Conservation (phyloP, 2,113 vertebrate genomes). For the Rhea pennata region DNA sequence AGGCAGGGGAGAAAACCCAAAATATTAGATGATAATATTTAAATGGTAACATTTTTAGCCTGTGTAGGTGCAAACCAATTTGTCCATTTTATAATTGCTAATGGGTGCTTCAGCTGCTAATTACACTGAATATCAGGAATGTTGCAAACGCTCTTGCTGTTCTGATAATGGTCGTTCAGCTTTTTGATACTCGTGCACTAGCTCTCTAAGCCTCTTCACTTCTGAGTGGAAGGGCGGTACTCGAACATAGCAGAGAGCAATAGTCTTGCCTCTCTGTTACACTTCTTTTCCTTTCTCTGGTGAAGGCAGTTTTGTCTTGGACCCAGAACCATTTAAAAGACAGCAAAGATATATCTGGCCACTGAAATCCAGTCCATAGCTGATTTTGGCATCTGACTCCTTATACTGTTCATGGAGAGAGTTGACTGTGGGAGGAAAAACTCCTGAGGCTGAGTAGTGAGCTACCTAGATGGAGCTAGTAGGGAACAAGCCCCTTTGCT, state of each 20-base stretch:
- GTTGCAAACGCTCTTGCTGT: slow-evolving; percentile 41
- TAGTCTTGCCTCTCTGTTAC: background rate
- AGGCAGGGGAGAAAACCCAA: fast-evolving
- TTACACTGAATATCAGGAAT: slow-evolving; percentile 80
- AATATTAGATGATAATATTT: background rate
- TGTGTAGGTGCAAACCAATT: slow-evolving; percentile 78
- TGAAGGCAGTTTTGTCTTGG: background rate
- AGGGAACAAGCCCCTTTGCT: background rate
- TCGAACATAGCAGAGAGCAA: background rate
- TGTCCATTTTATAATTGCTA: slow-evolving; percentile 84
- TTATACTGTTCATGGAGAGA: background rate
- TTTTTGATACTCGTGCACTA: background rate
- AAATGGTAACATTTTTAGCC: slow-evolving; percentile 63
- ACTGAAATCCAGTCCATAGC: background rate
- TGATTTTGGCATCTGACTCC: background rate
- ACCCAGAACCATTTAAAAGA: background rate
- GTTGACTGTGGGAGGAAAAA: background rate
- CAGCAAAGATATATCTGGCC: background rate
- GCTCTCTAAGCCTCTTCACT: background rate
- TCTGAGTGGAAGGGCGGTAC: background rate
- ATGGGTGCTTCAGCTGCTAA: slow-evolving; percentile 85
- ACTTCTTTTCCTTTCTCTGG: background rate
- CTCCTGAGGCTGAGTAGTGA: background rate
- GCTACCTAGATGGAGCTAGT: background rate
- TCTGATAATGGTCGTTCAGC: background rate